Base-by-base conservation (phyloP, 2,797 vertebrate species). In the Setipinna tenuifilis region DNA sequence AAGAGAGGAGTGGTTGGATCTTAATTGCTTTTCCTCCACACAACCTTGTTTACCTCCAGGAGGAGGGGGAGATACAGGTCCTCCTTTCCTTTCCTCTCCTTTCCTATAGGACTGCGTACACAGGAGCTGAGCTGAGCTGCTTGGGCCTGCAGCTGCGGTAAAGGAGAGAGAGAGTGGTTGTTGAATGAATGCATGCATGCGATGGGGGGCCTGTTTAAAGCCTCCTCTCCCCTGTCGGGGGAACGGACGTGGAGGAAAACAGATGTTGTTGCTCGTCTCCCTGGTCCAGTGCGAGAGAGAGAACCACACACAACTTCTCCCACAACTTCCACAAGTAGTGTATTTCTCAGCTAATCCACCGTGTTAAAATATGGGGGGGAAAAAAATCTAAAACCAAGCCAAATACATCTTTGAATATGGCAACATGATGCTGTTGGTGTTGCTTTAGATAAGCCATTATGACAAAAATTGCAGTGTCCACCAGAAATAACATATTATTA, bases 221-320 rank as follows among this genome's bases (percentile, higher is more conserved):
- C 31, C 71, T 35, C 16, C 28, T 54, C 86, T 82, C 82, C 0
- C 83, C 86, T 87, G 82, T 86, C 85, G 86, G 35, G 86, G 86
- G 80, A 90, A 87, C 86, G 10, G 83, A 82, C 85, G 83, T 86
- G 82, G 86, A 35, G 83, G 58, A 61, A 82, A 82, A 88, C 84
- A 25, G 46, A 83, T 80, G 83, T 83, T 80, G 83, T 82, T 86
- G 58, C 35, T 50, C n/a, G 48, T 86, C 83, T 28, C 25, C 28
- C n/a, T 10, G 11, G 35, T n/a, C 54, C 41, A 41, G 7, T 35
- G 80, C 50, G 12, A 59, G n/a, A 35, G 58, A 58, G 83, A 54
- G 59, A 59, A 81, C 83, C 23, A 7, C 14, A 31, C 21, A 71
- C 25, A 35, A 54, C 50, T 35, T 16, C 25, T 31, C 28, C 65